Conservation (phyloP, 2,797 vertebrate species). For the Aldrovandia affinis region DNA sequence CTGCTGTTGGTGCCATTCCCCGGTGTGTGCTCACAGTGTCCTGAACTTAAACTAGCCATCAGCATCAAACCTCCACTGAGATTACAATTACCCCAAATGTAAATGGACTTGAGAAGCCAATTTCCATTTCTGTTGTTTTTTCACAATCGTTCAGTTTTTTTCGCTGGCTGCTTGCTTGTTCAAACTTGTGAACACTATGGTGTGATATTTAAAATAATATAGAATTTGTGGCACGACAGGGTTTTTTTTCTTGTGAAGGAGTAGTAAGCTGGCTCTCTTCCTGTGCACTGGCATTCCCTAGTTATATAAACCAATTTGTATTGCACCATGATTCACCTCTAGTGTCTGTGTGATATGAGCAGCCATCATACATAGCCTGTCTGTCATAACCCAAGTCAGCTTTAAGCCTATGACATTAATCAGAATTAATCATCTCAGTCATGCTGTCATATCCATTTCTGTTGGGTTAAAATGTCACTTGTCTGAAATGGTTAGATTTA, state of each 20-base stretch:
- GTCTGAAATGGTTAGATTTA: not conserved
- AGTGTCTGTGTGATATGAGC: not conserved
- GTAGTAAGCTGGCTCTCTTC: not conserved
- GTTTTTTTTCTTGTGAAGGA: not conserved
- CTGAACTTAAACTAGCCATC: slow-evolving; percentile 22
- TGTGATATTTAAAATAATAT: not conserved
- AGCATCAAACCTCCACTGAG: not conserved
- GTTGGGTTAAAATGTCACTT: not conserved
- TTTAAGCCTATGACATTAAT: not conserved
- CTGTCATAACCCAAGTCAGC: not conserved
- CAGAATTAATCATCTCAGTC: not conserved
- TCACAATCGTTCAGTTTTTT: not conserved
- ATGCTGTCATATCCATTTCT: not conserved
- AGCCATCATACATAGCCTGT: not conserved
- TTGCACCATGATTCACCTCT: not conserved
- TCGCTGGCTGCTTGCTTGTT: not conserved
- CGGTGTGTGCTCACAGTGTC: not conserved
- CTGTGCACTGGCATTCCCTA: not conserved
- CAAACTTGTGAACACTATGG: not conserved
- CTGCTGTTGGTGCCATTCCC: not conserved
- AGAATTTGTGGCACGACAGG: not conserved
- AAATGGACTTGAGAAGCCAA: not conserved
- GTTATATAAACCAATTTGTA: not conserved
- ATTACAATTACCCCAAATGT: slow-evolving; percentile 10
- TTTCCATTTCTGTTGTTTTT: slow-evolving; percentile 9